phyloP scores from a whole-genome alignment of 2,888 invertebrate genomes.

The Mythimna ferrago region DNA sequence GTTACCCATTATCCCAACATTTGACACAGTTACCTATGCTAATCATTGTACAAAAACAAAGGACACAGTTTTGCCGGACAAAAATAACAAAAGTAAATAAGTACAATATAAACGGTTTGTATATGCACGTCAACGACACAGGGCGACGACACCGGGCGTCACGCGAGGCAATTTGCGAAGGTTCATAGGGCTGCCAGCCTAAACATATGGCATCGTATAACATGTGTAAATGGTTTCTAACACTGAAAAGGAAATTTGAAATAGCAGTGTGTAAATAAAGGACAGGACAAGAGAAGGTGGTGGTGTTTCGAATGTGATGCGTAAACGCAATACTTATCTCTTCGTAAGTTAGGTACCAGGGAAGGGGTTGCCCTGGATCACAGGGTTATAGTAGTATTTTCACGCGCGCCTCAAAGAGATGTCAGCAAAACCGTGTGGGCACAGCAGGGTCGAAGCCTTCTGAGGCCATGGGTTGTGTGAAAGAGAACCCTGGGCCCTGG shows the following conservation, averaged over 20 bases:
- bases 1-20: background rate
- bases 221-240: background rate
- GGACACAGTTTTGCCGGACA: conserved; percentile 5
- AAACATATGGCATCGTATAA: conserved; percentile 1
- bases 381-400: too few species aligned
- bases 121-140: conserved; percentile 50
- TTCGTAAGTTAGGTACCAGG: too few species aligned
- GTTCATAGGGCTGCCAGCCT: conserved; percentile 40
- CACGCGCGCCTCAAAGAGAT: too few species aligned
- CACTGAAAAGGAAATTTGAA: conserved; percentile 14
- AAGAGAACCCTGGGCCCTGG: too few species aligned
- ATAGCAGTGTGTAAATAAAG: background rate
- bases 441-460: too few species aligned
- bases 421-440: too few species aligned
- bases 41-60: conserved; percentile 15
- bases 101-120: conserved; percentile 10
- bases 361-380: too few species aligned
- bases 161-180: conserved; percentile 51
- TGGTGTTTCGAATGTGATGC: too few species aligned
- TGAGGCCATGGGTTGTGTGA: too few species aligned
- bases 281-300: background rate
- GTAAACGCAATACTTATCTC: too few species aligned
- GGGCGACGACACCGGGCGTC: conserved; percentile 53
- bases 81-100: conserved; percentile 37
- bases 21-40: conserved; percentile 13